Base-by-base conservation (phyloP, 2,113 vertebrate genomes). In the Furnarius figulus region DNA sequence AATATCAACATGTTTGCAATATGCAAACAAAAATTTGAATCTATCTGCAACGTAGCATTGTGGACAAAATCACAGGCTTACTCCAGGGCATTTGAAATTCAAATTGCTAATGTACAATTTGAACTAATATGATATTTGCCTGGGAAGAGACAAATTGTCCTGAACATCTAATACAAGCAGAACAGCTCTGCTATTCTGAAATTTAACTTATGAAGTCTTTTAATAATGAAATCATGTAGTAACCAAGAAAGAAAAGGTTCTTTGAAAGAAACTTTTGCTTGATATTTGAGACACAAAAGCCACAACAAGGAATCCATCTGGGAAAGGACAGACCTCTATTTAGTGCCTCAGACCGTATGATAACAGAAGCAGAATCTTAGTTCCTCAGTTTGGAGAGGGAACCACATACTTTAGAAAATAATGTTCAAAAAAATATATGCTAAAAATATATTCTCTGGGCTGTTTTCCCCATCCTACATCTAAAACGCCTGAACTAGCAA, bases 191-290 rank as follows among this genome's bases (percentile, higher is more conserved):
- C 44, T 85, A 31, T 76, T 84, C 77, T 87, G 44, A 81, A 37
- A 87, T 67, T 77, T 84, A 91, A 92, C 17, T 75, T 85, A 61
- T 0, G 8, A 95, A 75, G 78, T 72, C 44, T 75, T 91, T 85
- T 65, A 92, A 82, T 82, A 96, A 72, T 53, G 24, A 95, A 85
- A 81, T 61, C 6, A 33, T 65, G 31, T 77, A 85, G 82, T n/a
- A 93, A 89, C 8, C 23, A 47, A 37, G 56, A 61, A 92, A 68
- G 39, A 92, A 91, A 95, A 85, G 52, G 44, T 78, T 11, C 82
- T 82, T 89, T 87, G 40, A 93, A 93, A 94, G 44, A 90, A 83
- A 87, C 47, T 75, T 79, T 82, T 8, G 33, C n/a, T 94, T 87
- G n/a, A 87, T 72, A 68, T 70, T 81, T 89, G 37, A 79, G 44